These are phyloP conservation scores for Stenodera caucasica DNA, from an alignment of 2,888 invertebrate genomes.

Conservation along the genomic window DNA sequence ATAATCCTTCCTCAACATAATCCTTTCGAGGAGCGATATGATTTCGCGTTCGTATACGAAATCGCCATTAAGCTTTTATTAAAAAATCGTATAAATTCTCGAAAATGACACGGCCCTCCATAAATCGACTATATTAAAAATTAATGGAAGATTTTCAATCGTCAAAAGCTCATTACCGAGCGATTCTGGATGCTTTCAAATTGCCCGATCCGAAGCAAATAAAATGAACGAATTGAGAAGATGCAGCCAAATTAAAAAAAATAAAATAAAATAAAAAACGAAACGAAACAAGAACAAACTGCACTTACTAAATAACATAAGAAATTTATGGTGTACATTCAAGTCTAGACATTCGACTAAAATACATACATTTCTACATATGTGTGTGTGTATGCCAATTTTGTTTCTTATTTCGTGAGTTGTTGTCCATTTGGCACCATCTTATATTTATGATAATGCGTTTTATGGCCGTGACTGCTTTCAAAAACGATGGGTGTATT, in stretches of 20 bases:
- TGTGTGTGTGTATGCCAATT: conserved; percentile 20
- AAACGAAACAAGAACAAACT: conserved; percentile 8
- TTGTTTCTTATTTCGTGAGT: conserved; percentile 23
- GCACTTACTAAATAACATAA: conserved; percentile 24
- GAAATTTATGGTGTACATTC: conserved; percentile 25
- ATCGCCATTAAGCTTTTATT: not conserved
- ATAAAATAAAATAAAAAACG: not conserved
- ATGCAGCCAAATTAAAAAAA: not conserved
- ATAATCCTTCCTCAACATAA: not conserved
- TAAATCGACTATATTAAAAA: conserved; percentile 10
- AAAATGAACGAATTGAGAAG: conserved; percentile 12
- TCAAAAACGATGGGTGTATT: no score
- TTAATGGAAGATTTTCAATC: conserved; percentile 22
- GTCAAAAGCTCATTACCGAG: conserved; percentile 20
- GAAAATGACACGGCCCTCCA: conserved; percentile 15
- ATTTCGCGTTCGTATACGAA: not conserved
- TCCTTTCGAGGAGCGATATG: not conserved
- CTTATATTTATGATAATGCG: conserved; percentile 28
- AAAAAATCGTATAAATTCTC: conserved; percentile 19
- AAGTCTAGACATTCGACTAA: conserved; percentile 23
- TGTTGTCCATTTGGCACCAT: conserved; percentile 26
- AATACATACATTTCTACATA: not conserved
- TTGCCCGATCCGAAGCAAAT: conserved; percentile 25
- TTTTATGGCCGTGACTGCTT: conserved; percentile 20
- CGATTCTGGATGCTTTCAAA: conserved; percentile 15